phyloP scores from a whole-genome alignment of 2,113 vertebrate species.

The Stegostoma tigrinum region DNA sequence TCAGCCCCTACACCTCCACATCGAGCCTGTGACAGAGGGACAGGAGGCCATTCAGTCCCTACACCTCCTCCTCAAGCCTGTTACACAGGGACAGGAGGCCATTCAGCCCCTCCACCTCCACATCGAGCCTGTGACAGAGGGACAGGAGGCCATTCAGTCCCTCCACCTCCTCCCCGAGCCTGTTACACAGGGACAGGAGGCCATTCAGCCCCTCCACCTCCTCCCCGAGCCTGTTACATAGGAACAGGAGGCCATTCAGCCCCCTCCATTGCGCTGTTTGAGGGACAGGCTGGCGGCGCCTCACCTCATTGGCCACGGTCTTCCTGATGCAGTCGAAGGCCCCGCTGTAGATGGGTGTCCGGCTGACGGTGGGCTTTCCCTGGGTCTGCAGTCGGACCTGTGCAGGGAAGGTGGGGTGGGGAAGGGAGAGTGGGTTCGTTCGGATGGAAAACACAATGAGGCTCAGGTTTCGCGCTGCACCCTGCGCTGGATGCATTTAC shows the following conservation, averaged over 20 bases:
- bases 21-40: too few species aligned
- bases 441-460: too few species aligned
- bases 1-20: too few species aligned
- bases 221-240: neutral
- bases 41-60: too few species aligned
- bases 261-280: too few species aligned
- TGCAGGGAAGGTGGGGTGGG: neutral
- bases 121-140: neutral
- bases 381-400: constrained; percentile 66
- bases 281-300: neutral
- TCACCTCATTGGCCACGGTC: constrained; percentile 60
- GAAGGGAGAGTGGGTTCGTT: too few species aligned
- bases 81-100: neutral
- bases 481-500: too few species aligned
- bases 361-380: constrained; percentile 46
- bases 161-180: neutral
- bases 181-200: too few species aligned
- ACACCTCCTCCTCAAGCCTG: neutral
- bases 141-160: neutral
- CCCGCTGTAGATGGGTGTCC: constrained; percentile 51
- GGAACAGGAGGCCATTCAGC: neutral
- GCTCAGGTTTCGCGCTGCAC: too few species aligned
- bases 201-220: too few species aligned
- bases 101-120: too few species aligned
- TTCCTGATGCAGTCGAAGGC: constrained; percentile 60